These are phyloP conservation scores for Halcyon badia DNA, from an alignment of 2,797 vertebrate genomes.

Conservation along the genomic window DNA sequence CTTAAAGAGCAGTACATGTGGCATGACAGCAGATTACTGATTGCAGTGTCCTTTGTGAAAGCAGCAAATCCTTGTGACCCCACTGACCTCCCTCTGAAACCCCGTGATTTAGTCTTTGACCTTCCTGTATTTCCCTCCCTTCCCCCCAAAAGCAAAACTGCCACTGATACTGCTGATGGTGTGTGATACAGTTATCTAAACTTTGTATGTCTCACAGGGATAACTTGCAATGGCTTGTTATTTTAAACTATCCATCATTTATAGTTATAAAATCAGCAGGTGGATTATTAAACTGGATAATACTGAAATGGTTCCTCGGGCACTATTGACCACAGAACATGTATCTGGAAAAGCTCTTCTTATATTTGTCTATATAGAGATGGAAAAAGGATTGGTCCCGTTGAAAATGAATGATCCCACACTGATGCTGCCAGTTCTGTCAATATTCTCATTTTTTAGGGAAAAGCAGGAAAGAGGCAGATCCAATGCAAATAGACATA, in stretches of 20 bases:
- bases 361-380: not conserved
- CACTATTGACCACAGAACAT: not conserved
- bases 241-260: not conserved
- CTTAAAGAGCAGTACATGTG: not conserved
- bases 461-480: not conserved
- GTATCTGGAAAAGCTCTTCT: not conserved
- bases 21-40: slow-evolving; percentile 41
- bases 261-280: not conserved
- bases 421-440: not conserved
- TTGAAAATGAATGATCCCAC: not conserved
- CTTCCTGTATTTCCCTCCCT: not conserved
- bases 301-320: not conserved
- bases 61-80: slow-evolving; percentile 33
- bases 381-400: not conserved
- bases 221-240: not conserved
- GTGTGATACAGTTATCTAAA: not conserved
- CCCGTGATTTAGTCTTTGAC: not conserved
- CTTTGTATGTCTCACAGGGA: not conserved
- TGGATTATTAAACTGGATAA: not conserved
- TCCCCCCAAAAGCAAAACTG: not conserved
- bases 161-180: not conserved
- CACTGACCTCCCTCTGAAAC: not conserved
- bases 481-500: not conserved
- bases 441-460: not conserved
- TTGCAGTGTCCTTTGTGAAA: slow-evolving; percentile 29